These are phyloP conservation scores for Sterrhoptilus dennistouni DNA, from an alignment of 2,113 vertebrate species.

Conservation along the genomic window DNA sequence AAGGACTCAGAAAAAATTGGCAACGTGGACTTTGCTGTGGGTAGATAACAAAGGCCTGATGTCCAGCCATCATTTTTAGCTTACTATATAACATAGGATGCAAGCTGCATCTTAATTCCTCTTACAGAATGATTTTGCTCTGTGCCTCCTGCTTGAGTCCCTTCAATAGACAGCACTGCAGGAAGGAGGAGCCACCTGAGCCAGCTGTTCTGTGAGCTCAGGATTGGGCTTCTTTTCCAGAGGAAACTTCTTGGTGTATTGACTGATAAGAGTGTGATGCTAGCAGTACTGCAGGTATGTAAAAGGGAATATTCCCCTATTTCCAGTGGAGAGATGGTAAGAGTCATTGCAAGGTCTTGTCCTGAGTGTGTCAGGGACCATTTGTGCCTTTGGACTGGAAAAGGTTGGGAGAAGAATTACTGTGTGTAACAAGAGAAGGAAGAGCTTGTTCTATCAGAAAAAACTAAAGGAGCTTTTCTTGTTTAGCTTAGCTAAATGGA, in stretches of 20 bases:
- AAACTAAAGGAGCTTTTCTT: background rate
- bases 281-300: background rate
- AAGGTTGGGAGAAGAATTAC: background rate
- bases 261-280: background rate
- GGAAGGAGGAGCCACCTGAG: background rate
- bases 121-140: background rate
- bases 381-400: background rate
- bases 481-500: background rate
- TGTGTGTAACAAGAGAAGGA: background rate
- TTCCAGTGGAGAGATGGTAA: background rate
- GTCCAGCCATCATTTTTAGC: background rate
- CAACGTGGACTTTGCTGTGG: background rate
- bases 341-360: background rate
- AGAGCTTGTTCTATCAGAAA: background rate
- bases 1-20: background rate
- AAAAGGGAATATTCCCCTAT: background rate
- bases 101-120: background rate
- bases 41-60: background rate
- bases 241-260: background rate
- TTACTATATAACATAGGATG: background rate
- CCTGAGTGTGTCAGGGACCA: background rate
- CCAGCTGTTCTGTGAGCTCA: background rate
- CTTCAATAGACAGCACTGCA: background rate
- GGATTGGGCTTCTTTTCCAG: background rate
- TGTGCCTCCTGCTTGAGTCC: background rate